Conservation (phyloP, 2,888 invertebrate genomes). For the Noctua fimbriata region DNA sequence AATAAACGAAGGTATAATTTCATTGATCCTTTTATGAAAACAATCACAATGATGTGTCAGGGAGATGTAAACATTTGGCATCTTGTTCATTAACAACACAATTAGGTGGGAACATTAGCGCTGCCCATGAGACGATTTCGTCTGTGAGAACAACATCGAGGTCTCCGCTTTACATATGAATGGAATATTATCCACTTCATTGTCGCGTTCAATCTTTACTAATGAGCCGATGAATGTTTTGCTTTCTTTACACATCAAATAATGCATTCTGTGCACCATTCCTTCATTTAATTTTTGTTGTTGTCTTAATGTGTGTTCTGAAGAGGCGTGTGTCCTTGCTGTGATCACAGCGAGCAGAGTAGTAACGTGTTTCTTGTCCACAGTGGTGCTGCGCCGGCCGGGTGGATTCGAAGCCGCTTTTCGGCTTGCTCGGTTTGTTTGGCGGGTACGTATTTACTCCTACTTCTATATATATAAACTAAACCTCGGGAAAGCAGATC, state of each 20-base stretch:
- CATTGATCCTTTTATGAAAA: neutral
- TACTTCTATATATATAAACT: neutral
- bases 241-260: neutral
- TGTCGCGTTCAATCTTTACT: neutral
- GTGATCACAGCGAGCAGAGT: neutral
- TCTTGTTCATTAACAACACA: neutral
- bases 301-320: neutral
- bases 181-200: neutral
- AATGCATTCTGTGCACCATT: conserved; percentile 1
- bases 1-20: neutral
- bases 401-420: neutral
- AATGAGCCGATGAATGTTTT: neutral
- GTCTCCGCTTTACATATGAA: conserved; percentile 5
- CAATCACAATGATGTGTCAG: neutral
- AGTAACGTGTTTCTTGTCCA: neutral
- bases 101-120: neutral
- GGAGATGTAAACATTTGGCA: neutral
- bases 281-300: neutral
- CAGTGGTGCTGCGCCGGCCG: neutral
- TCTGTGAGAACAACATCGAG: conserved; percentile 2
- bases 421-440: neutral
- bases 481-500: neutral
- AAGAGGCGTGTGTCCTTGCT: neutral
- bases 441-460: neutral
- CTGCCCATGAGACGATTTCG: neutral